Evolutionary conservation across 2,888 invertebrate species (phyloP).

Genomic region (Sussaba pulchella): DNA sequence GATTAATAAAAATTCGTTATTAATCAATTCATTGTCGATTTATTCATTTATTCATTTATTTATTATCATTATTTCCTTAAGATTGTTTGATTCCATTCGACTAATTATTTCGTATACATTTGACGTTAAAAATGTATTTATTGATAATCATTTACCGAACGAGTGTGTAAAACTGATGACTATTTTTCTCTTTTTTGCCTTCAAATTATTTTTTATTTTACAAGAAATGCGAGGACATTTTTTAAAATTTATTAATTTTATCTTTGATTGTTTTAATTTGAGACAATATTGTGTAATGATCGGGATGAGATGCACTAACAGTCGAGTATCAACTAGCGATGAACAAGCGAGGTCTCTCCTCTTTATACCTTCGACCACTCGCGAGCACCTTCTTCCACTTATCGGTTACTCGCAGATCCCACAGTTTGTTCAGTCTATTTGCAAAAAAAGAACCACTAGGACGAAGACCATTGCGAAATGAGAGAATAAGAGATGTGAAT

Average conservation of each 20-base stretch:
- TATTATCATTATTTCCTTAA: not conserved
- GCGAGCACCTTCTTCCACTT: conserved; percentile 75
- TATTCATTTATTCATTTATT: not conserved
- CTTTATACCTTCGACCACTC: conserved; percentile 68
- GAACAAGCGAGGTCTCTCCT: conserved; percentile 54
- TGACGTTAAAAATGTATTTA: too few species aligned
- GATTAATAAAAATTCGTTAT: too few species aligned
- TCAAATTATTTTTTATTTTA: too few species aligned
- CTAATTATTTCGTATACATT: too few species aligned
- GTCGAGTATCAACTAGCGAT: conserved; percentile 60
- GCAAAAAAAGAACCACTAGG: conserved; percentile 68
- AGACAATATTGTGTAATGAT: conserved; percentile 7
- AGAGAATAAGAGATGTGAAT: conserved; percentile 38
- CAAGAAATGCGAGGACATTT: too few species aligned
- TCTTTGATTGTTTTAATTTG: not conserved
- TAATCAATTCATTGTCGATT: too few species aligned
- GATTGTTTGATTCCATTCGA: too few species aligned
- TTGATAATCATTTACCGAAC: too few species aligned
- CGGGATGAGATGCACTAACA: conserved; percentile 8
- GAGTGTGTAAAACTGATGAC: too few species aligned
- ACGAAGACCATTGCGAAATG: not conserved
- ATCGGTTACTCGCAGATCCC: conserved; percentile 76
- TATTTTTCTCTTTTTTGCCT: too few species aligned
- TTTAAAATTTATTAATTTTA: not conserved
- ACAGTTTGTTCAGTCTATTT: conserved; percentile 77